Evolutionary conservation across 2,113 vertebrate genomes (phyloP), one percentile per base, ranked within the genome.

Genomic region (Perca flavescens): DNA sequence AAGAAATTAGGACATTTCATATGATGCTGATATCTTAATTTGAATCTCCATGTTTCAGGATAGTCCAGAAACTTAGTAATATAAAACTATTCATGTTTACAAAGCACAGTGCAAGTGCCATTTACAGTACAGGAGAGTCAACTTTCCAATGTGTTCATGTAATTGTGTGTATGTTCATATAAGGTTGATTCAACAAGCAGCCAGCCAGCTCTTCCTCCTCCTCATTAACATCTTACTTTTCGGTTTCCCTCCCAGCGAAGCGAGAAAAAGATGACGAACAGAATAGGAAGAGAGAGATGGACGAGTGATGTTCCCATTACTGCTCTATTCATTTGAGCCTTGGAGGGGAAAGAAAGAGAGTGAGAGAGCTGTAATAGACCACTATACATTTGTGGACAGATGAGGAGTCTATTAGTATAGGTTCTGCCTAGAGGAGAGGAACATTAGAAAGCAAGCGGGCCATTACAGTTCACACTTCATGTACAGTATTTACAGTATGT

Each of bases 301-400:
- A 75, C 49, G 67, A 89, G 54, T 77, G 68, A 86, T 71, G 88
- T 85, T 86, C 70, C 71, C 54, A 85, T 85, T 85, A 88, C 70
- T 75, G 80, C 61, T 90, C 54, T 83, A 61, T 80, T 90, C 78
- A 70, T 76, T 80, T 61, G 25, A 78, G 63, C 54, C 74, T 75
- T 34, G 53, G 22, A 75, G 86, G 85, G 1, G 49, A 43, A 17
- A 22, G 0, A 4, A n/a, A 43, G 34, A 22, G 61, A 40, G 61
- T n/a, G 36, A 31, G 57, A 34, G 60, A 65, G 60, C 65, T 71
- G 73, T 70, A 79, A 87, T 86, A 77, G 79, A 63, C 54, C 40
- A 43, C 76, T 74, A 75, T 82, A 74, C 46, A 74, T 79, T 76
- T 71, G 34, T 74, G 66, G 80, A 87, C 60, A 69, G 58, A 86